These are phyloP conservation scores for Rosalia funebris DNA, from an alignment of 2,888 invertebrate species.

Conservation along the genomic window DNA sequence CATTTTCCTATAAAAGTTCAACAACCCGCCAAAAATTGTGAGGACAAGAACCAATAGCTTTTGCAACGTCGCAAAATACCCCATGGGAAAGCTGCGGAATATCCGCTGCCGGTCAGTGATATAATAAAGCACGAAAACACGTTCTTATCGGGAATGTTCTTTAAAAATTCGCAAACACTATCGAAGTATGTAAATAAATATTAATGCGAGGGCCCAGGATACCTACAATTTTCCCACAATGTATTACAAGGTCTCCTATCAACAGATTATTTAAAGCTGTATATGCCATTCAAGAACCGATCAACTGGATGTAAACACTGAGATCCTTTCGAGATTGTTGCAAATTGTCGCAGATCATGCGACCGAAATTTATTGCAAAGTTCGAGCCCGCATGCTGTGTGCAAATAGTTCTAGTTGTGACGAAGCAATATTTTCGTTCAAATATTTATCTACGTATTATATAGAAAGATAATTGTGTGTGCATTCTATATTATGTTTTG, in stretches of 20 bases:
- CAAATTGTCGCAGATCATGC: too few relatives aligned
- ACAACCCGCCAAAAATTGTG: neutral
- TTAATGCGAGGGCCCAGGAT: neutral
- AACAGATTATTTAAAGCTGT: too few relatives aligned
- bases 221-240: neutral
- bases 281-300: too few relatives aligned
- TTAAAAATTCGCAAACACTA: slow-evolving; percentile 2
- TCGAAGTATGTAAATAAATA: neutral
- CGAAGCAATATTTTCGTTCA: too few relatives aligned
- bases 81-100: slow-evolving; percentile 3
- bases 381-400: too few relatives aligned
- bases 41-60: neutral
- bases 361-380: too few relatives aligned
- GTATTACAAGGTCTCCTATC: neutral
- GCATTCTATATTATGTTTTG: too few relatives aligned
- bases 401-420: too few relatives aligned
- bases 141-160: neutral
- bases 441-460: too few relatives aligned
- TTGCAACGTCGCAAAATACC: slow-evolving; percentile 12
- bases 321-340: too few relatives aligned
- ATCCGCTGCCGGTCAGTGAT: neutral
- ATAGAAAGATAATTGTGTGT: too few relatives aligned
- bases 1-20: neutral
- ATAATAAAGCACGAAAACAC: slow-evolving; percentile 8
- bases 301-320: too few relatives aligned